Evolutionary conservation across 2,113 vertebrate species (phyloP).

Genomic region (Crotophaga sulcirostris): DNA sequence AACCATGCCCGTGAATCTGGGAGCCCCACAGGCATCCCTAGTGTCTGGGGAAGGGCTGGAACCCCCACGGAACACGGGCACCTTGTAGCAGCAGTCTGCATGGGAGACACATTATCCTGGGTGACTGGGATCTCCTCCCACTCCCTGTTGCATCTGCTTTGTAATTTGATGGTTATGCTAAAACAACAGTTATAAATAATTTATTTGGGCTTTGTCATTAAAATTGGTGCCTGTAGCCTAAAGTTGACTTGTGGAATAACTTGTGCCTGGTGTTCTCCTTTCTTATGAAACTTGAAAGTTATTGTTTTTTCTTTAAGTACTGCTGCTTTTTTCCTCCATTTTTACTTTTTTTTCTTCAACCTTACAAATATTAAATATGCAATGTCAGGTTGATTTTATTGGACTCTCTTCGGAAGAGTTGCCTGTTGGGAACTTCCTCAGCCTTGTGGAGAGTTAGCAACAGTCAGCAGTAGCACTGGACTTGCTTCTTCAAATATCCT

Average conservation of each 20-base stretch:
- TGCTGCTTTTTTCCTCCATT: neutral
- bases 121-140: neutral
- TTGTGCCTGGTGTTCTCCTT: neutral
- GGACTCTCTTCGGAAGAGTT: neutral
- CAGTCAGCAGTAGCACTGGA: neutral
- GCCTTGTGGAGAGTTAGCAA: neutral
- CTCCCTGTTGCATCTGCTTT: neutral
- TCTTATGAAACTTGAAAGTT: neutral
- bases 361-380: neutral
- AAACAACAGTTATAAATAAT: neutral
- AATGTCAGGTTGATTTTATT: neutral
- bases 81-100: neutral
- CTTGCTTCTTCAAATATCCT: neutral
- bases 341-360: neutral
- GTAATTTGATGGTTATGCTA: neutral
- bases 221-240: constrained; percentile 24
- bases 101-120: neutral
- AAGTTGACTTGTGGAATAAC: neutral
- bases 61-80: neutral
- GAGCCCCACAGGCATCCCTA: neutral
- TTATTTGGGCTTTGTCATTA: neutral
- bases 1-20: neutral
- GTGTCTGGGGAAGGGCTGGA: neutral
- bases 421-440: neutral
- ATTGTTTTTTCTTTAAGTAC: neutral